Percentiles rank a stretch among this genome's conserved stretches.
Conservation (phyloP, 2,797 vertebrate species). For the Acanthurus leucopareius region DNA sequence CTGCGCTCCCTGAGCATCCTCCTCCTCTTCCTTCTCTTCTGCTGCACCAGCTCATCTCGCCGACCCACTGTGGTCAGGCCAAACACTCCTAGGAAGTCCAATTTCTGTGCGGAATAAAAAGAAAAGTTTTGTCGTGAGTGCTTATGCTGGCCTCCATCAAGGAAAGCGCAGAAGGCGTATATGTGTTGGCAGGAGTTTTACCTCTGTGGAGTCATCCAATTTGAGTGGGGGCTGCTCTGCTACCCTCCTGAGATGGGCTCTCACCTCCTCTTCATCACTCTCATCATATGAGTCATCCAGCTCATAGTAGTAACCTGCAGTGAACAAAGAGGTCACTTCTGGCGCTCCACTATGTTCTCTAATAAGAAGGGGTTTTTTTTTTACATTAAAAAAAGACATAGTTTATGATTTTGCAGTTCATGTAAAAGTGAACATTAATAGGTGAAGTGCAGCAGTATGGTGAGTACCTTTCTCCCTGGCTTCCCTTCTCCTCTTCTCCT, state of each 20-base stretch:
- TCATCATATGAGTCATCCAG: conserved; percentile 98
- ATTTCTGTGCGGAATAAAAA: conserved; percentile 85
- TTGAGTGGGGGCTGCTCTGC: conserved; percentile 96
- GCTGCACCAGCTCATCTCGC: conserved; percentile 91
- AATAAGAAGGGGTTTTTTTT: not conserved
- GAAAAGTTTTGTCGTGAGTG: not conserved
- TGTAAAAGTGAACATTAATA: not conserved
- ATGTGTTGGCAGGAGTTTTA: conserved; percentile 67
- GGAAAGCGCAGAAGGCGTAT: not conserved
- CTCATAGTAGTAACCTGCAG: conserved; percentile 96
- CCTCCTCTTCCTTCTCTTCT: conserved; percentile 94
- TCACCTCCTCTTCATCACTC: conserved; percentile 97
- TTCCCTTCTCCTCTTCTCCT: conserved; percentile 92
- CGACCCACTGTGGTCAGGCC: conserved; percentile 92
- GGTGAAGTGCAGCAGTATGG: not conserved
- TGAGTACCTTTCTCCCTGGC: conserved; percentile 93
- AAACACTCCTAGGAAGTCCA: conserved; percentile 94
- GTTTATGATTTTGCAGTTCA: not conserved
- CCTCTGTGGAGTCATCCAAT: conserved; percentile 95
- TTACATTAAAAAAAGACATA: conserved; percentile 3
- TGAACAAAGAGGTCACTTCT: conserved; percentile 42
- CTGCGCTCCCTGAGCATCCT: conserved; percentile 95
- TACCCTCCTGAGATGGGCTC: conserved; percentile 95
- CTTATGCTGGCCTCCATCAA: conserved; percentile 5
- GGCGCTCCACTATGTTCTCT: conserved; percentile 11